Evolutionary conservation across 2,797 vertebrate species (phyloP), one percentile per base, ranked within the genome.

Genomic region (Clarias platycephalus): DNA sequence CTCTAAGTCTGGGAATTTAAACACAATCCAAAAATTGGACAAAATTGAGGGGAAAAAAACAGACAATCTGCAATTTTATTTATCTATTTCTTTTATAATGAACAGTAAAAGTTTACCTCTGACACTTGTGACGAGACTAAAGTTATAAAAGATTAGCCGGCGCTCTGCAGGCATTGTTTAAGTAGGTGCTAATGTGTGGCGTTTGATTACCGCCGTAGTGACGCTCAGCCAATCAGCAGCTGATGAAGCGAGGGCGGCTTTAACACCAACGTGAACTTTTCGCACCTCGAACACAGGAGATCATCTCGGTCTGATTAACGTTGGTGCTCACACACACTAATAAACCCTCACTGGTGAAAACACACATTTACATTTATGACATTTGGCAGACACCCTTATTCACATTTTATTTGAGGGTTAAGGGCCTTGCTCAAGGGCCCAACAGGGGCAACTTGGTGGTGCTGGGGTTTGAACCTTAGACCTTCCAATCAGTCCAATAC

Each of bases 241-340:
- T 94, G 90, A 93, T 90, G 88, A 92, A 93, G 89, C 89, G 77
- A 72, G 5, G 82, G 90, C 88, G 86, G 68, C 40, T 64, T 71
- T 83, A 71, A 77, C 83, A 74, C 44, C 10, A 37, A 53, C 26
- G 24, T 57, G n/a, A 55, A 79, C 40, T 34, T 49, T 78, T 84
- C 55, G 71, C 83, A 84, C 83, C 64, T 78, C 20, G 9, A 3
- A 22, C 62, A 78, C 13, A 24, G 31, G 49, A 68, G 62, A 68
- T 58, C 31, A 78, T 40, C 60, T 70, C 28, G 26, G 53, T 40
- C 53, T n/a, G 44, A 80, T 72, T 40, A 53, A 12, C 16, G 9
- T 13, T 71, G 4, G 4, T 44, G 22, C 64, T 60, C 62, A 55
- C 31, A 57, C 26, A 20, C 31, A 22, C 64, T 40, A 70, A 44